phyloP scores from a whole-genome alignment of 1,140 invertebrate species.

The Drosophila pseudoobscura region DNA sequence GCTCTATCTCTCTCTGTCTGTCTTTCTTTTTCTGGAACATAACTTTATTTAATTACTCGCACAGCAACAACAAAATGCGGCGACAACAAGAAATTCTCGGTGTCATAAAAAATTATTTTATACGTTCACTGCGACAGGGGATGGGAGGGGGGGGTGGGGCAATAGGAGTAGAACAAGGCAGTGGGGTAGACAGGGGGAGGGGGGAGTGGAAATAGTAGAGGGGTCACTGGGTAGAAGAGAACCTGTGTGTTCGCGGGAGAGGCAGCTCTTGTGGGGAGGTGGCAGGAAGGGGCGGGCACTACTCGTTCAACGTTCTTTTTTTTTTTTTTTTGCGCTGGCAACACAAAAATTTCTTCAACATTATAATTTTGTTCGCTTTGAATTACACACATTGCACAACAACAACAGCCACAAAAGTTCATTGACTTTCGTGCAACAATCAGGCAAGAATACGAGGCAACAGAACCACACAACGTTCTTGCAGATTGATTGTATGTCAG shows the following conservation, averaged over 20 bases:
- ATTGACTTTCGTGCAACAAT: slow-evolving; percentile 54
- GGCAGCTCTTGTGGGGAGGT: background rate
- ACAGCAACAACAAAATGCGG: slow-evolving; percentile 56
- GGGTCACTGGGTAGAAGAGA: too few relatives aligned
- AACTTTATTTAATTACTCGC: slow-evolving; percentile 74
- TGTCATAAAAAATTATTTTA: slow-evolving; percentile 77
- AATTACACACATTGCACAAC: slow-evolving; percentile 71
- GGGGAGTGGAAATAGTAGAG: background rate
- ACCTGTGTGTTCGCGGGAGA: background rate
- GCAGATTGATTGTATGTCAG: too few relatives aligned
- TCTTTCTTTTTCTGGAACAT: slow-evolving; percentile 43
- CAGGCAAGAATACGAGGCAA: slow-evolving; percentile 14
- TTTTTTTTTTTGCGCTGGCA: slow-evolving; percentile 31
- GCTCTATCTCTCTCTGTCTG: slow-evolving; percentile 9
- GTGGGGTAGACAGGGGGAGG: background rate
- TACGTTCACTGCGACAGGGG: slow-evolving; percentile 22
- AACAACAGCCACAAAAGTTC: slow-evolving; percentile 47
- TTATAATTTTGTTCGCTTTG: slow-evolving; percentile 71
- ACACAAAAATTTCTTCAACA: slow-evolving; percentile 58
- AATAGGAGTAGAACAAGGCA: background rate
- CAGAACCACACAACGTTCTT: background rate
- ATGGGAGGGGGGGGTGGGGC: background rate
- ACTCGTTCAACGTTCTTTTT: slow-evolving; percentile 30
- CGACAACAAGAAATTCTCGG: slow-evolving; percentile 63
- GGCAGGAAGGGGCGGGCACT: slow-evolving; percentile 11